Base-by-base conservation (phyloP, 2,797 vertebrate species). In the Ctenochaetus hawaiiensis region DNA sequence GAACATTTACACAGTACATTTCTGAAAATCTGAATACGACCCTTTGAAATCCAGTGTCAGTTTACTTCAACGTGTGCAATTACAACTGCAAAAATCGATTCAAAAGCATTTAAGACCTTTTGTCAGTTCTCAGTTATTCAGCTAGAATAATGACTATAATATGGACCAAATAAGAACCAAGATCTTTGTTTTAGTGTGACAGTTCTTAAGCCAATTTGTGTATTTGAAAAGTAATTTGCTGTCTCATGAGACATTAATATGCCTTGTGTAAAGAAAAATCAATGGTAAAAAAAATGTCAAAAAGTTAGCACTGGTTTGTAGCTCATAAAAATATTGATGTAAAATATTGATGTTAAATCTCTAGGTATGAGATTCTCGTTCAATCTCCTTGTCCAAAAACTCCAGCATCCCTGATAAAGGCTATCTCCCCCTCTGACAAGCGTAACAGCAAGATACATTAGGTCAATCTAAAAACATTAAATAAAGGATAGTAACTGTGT, bases 1-100 rank as follows among this genome's bases (percentile, higher is more conserved):
- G 72, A 86, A 83, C 84, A 87, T 86, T 73, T 87, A 86, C 78
- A 86, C 71, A 37, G 26, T 67, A 85, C 58, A 49, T 47, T 57
- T 78, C 54, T 79, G 45, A 73, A 72, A 71, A 30, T 26, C 26
- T 26, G 82, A 89, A 88, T 82, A 63, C 2, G 0, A 58, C 17
- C 53, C 20, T 84, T 81, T 37, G 65, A 80, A 84, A 74, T 77
- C 16, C 69, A 72, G 73, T 48, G 57, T 22, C 39, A 13, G 8
- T 53, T 79, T 75, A 62, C 67, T 68, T 77, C 64, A 37, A 12
- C 0, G 16, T 49, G 61, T 44, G 70, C 52, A 17, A 14, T n/a
- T 16, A 64, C 30, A 11, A 67, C 56, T 70, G 17, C 48, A 58
- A n/a, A 61, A 53, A 72, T 1, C 2, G 17, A 70, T 52, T 57